phyloP scores from a whole-genome alignment of 1,140 invertebrate genomes.

The Copidosoma floridanum region DNA sequence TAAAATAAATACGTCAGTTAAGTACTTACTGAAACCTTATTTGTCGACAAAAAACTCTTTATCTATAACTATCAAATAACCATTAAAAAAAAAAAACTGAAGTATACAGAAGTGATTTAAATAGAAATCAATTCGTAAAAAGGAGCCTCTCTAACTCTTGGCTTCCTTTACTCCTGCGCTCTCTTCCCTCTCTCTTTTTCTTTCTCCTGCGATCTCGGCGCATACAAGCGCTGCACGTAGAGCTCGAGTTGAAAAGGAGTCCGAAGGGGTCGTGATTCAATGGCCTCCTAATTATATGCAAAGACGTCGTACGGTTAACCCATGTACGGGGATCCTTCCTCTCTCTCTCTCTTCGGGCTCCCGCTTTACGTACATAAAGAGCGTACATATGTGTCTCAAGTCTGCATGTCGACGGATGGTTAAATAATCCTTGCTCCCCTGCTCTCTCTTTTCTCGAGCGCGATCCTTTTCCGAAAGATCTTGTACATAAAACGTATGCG shows the following conservation, averaged over 20 bases:
- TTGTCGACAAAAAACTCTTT: too few species aligned
- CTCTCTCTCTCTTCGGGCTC: not conserved
- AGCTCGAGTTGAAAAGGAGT: slow-evolving; percentile 41
- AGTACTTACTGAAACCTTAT: too few species aligned
- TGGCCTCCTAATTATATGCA: slow-evolving; percentile 51
- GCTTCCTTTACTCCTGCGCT: too few species aligned
- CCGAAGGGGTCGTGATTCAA: slow-evolving; percentile 44
- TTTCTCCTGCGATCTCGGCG: slow-evolving; percentile 35
- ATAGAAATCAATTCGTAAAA: slow-evolving; percentile 7
- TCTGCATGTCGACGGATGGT: not conserved
- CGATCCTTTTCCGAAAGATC: not conserved
- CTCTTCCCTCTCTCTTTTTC: not conserved
- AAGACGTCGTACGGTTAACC: slow-evolving; percentile 38
- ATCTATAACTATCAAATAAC: too few species aligned
- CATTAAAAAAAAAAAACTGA: not conserved
- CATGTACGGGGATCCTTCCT: slow-evolving; percentile 16
- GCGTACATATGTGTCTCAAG: not conserved
- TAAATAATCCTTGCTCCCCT: slow-evolving; percentile 16
- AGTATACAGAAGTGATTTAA: slow-evolving; percentile 5
- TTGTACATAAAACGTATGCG: too few species aligned
- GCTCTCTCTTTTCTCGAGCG: not conserved
- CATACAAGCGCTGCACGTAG: too few species aligned
- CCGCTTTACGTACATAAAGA: not conserved
- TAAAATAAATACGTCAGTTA: too few species aligned
- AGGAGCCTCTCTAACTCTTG: not conserved